Evolutionary conservation across 1,140 invertebrate species (phyloP).

Genomic region (Caerostris darwini): DNA sequence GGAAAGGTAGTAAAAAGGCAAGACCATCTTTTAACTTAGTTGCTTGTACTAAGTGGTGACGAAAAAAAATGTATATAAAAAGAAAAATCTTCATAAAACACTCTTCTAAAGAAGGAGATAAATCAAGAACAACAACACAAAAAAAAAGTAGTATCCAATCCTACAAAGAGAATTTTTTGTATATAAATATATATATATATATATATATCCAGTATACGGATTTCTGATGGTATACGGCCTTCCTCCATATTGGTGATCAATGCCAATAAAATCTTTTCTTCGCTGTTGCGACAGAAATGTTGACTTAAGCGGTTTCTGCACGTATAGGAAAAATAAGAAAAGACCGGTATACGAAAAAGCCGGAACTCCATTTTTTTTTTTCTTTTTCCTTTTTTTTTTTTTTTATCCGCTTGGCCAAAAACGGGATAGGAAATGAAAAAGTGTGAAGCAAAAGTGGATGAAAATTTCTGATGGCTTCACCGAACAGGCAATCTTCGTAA

Average conservation of each 20-base stretch:
- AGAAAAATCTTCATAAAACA: slow-evolving; percentile 23
- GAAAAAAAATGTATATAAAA: not conserved
- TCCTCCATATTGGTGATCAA: slow-evolving; percentile 73
- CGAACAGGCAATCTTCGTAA: slow-evolving; percentile 66
- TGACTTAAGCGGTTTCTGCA: slow-evolving; percentile 75
- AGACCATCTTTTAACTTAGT: slow-evolving; percentile 60
- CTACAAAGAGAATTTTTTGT: slow-evolving; percentile 8
- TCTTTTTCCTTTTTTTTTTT: not conserved
- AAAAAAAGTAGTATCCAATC: slow-evolving; percentile 22
- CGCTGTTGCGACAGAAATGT: slow-evolving; percentile 70
- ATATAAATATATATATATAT: not conserved
- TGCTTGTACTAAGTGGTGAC: not conserved
- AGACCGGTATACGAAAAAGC: not conserved
- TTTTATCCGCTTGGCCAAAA: not conserved
- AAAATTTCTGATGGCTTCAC: slow-evolving; percentile 65
- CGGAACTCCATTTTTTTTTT: slow-evolving; percentile 39
- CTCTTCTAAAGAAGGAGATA: slow-evolving; percentile 15
- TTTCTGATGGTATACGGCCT: slow-evolving; percentile 35
- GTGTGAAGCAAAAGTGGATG: slow-evolving; percentile 62
- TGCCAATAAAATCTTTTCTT: slow-evolving; percentile 73
- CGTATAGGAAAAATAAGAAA: slow-evolving; percentile 43
- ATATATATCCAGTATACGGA: slow-evolving; percentile 55
- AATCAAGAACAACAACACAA: slow-evolving; percentile 59
- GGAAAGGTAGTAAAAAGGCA: slow-evolving; percentile 66
- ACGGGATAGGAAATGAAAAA: slow-evolving; percentile 57